Base-by-base conservation (phyloP, 1,140 invertebrate genomes). In the Apis laboriosa region DNA sequence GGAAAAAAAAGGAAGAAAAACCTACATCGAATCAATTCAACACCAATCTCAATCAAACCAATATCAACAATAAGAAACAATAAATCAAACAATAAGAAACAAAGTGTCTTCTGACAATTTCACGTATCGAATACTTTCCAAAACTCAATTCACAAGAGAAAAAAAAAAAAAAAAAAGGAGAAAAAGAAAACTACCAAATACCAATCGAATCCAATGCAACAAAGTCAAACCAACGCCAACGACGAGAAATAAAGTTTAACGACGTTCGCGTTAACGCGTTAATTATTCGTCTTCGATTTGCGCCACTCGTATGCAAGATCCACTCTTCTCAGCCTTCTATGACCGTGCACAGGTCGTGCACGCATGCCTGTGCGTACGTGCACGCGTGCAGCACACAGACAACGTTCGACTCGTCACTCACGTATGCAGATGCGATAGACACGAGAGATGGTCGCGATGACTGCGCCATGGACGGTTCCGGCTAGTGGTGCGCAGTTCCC, bases 401-500 rank as follows among this genome's bases (percentile, higher is more conserved):
- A 55, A 60, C 72, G 83, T 78, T 87, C 80, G 68, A 71, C 68
- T 85, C 86, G 85, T 87, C 86, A 87, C 89, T 89, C 89, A 85
- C 89, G 90, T 92, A 93, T 93, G 92, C 91, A 93, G 92, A 93
- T 92, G 88, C 87, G 88, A 90, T 91, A 89, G 90, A 91, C 89
- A 89, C 89, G 87, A 90, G 90, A 93, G 92, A 93, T 94, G 92
- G 92, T 92, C 88, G 92, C 92, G 90, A 93, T 93, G 92, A 91
- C 90, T 91, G 90, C 91, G 83, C 86, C 90, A 92, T 93, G 90
- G 90, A 93, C 90, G 91, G 93, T 94, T 94, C 93, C 93, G 92
- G 93, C 92, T 93, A 93, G 92, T 94, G 92, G 93, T 94, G 93
- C 93, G 92, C 93, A 92, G 92, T 94, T 93, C 93, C 93, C 90